A percentile compares a stretch with the other conserved stretches of the same genome.
phyloP scores from a whole-genome alignment of 2,113 vertebrate species.

The Tragelaphus buxtoni region DNA sequence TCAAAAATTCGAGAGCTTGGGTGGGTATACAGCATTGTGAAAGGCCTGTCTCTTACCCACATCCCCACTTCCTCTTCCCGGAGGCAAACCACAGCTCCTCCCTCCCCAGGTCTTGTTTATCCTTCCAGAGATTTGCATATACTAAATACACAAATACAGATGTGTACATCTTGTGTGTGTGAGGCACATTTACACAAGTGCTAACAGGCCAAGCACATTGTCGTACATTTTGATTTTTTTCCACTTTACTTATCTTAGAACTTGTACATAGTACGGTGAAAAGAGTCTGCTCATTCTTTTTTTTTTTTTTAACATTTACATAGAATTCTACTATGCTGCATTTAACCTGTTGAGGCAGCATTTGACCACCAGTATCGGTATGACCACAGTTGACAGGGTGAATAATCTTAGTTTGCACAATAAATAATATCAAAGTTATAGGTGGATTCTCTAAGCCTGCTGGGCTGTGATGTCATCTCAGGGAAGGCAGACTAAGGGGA shows the following conservation, averaged over 20 bases:
- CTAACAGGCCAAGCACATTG: not conserved
- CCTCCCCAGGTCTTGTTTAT: not conserved
- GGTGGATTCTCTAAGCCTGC: not conserved
- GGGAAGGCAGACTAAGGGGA: not conserved
- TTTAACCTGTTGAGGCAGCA: not conserved
- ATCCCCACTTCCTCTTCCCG: not conserved
- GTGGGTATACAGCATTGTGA: not conserved
- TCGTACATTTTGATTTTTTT: not conserved
- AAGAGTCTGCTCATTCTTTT: not conserved
- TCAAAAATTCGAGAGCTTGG: slow-evolving; percentile 16
- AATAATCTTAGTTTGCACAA: not conserved
- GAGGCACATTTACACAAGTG: not conserved
- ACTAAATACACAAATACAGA: not conserved
- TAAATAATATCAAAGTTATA: not conserved
- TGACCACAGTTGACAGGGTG: not conserved
- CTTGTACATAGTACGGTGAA: not conserved
- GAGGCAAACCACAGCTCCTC: not conserved
- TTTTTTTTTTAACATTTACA: not conserved
- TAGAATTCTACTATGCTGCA: not conserved
- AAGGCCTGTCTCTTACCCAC: not conserved
- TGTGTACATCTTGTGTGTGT: not conserved
- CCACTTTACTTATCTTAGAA: not conserved
- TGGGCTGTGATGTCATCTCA: not conserved
- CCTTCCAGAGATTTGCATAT: slow-evolving; percentile 22
- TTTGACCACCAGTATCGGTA: not conserved